Conservation (phyloP, 2,113 vertebrate genomes). For the Dasypus novemcinctus region DNA sequence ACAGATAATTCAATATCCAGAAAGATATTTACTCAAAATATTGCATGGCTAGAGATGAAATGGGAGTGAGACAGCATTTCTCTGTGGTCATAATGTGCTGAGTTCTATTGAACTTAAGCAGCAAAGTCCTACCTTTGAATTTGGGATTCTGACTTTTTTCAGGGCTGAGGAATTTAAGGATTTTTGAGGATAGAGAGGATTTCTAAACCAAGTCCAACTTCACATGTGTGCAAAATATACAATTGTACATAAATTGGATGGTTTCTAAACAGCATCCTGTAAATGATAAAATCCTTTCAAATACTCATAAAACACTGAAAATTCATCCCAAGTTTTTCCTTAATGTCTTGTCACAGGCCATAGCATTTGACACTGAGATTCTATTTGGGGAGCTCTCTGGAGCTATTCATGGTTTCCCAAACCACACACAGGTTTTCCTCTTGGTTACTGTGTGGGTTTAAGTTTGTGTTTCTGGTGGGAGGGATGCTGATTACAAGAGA, state of each 20-base stretch:
- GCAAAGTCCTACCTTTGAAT: neutral
- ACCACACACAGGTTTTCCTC: accelerated
- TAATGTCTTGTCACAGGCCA: neutral
- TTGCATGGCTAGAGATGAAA: neutral
- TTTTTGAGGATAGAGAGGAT: no score
- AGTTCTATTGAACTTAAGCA: neutral
- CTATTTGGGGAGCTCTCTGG: neutral
- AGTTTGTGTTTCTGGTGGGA: neutral
- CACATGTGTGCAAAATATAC: neutral
- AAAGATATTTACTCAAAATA: no score
- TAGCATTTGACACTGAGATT: neutral
- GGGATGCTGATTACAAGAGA: neutral
- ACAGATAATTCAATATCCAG: neutral
- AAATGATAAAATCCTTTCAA: neutral
- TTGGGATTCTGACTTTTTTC: neutral
- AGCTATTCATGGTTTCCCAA: accelerated
- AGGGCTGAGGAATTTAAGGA: neutral
- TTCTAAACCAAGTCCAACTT: neutral
- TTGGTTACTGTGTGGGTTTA: neutral
- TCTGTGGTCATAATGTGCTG: neutral
- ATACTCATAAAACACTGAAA: neutral
- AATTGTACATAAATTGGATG: neutral
- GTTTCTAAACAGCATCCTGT: neutral
- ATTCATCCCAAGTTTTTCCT: neutral
- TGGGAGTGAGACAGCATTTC: neutral